Percentiles rank a stretch among this genome's conserved stretches.
phyloP scores from a whole-genome alignment of 2,113 vertebrate species.

The Ondatra zibethicus region DNA sequence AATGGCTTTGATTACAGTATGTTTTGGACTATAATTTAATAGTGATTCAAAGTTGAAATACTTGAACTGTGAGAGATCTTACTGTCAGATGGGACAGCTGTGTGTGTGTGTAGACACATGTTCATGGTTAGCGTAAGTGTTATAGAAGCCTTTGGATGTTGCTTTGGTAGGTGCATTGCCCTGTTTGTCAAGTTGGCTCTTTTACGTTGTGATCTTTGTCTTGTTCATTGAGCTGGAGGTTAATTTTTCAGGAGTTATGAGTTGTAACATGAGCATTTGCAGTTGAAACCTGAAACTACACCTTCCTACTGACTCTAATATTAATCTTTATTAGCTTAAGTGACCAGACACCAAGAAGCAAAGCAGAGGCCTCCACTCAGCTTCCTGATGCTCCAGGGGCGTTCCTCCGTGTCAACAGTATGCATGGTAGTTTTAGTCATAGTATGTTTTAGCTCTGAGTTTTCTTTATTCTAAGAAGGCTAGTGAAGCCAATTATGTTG shows the following conservation, averaged over 20 bases:
- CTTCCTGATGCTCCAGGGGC: constrained; percentile 24
- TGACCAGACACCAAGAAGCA: background rate
- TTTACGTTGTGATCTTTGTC: background rate
- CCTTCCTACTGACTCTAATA: background rate
- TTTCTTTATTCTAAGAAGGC: constrained; percentile 84
- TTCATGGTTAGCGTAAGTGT: background rate
- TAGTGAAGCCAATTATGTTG: constrained; percentile 88
- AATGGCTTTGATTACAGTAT: background rate
- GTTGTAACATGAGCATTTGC: background rate
- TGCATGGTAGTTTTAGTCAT: constrained; percentile 78
- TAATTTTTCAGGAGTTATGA: constrained; percentile 44
- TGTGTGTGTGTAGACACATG: too few species aligned
- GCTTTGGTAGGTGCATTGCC: background rate
- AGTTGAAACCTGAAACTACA: constrained; percentile 34
- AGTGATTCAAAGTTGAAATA: constrained; percentile 26
- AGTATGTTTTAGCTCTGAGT: constrained; percentile 78
- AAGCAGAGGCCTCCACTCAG: background rate
- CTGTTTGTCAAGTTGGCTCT: background rate
- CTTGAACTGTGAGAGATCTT: background rate
- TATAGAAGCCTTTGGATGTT: background rate
- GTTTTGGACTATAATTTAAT: constrained; percentile 18
- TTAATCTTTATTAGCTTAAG: constrained; percentile 9
- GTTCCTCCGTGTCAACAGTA: constrained; percentile 64
- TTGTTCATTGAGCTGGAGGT: background rate
- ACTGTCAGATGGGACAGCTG: background rate